A percentile compares a stretch with the other conserved stretches of the same genome.
These are phyloP conservation scores for Hypotaenidia philippensis DNA, from an alignment of 2,797 vertebrate genomes.

Conservation along the genomic window DNA sequence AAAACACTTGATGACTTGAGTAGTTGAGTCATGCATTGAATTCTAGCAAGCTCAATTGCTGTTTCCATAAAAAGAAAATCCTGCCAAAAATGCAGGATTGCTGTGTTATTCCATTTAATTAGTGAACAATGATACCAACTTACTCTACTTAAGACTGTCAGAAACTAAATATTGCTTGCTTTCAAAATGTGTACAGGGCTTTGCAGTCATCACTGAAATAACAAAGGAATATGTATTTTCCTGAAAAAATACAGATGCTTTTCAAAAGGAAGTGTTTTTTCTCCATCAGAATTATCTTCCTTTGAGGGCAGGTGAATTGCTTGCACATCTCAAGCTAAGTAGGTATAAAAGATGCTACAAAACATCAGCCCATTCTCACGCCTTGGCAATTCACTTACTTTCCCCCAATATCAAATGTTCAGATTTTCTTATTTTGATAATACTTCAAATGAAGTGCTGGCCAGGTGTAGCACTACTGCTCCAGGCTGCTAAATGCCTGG, in stretches of 20 bases:
- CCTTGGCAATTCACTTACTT: background rate
- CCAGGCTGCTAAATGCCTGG: background rate
- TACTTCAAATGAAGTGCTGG: background rate
- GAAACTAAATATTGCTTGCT: background rate
- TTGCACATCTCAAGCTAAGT: background rate
- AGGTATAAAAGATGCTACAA: background rate
- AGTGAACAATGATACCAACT: background rate
- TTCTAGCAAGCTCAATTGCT: background rate
- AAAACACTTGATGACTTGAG: background rate
- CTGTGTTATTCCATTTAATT: background rate
- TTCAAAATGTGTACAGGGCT: background rate
- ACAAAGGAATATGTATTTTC: background rate
- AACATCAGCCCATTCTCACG: background rate
- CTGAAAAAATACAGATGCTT: background rate
- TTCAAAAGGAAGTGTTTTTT: background rate
- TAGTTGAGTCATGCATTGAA: background rate
- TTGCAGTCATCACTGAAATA: background rate
- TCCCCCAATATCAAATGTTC: background rate
- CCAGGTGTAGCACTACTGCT: background rate
- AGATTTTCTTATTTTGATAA: background rate
- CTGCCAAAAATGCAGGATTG: background rate
- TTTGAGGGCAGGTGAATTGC: background rate
- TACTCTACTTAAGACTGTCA: background rate
- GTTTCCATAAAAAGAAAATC: background rate
- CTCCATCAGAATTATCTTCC: background rate